Conservation (phyloP, 2,888 invertebrate genomes). For the Drosophila nr. medialis region DNA sequence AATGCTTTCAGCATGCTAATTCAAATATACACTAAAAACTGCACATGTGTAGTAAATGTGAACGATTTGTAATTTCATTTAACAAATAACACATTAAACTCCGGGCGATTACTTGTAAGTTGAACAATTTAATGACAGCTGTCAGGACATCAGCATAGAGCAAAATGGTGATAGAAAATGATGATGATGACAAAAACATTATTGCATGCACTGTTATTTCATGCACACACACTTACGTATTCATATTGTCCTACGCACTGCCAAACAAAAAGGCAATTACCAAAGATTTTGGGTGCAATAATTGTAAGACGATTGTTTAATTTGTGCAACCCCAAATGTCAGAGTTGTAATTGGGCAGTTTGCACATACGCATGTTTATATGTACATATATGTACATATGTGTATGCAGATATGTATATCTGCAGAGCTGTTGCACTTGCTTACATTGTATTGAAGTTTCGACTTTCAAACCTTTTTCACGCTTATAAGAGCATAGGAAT, state of each 20-base stretch:
- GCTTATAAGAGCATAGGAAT: background rate
- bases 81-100: conserved; percentile 1
- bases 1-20: background rate
- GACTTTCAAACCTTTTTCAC: background rate
- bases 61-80: background rate
- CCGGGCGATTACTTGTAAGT: background rate
- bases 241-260: background rate
- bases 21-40: background rate
- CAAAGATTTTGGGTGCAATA: background rate
- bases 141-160: background rate
- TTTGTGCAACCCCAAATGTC: conserved; percentile 1
- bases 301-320: background rate
- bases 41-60: background rate
- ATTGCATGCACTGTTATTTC: background rate
- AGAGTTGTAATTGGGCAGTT: background rate
- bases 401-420: no score
- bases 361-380: background rate
- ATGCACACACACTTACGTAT: background rate
- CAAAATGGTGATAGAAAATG: conserved; percentile 1
- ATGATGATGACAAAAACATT: conserved; percentile 4
- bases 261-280: conserved; percentile 12
- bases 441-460: background rate
- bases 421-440: background rate
- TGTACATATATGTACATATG: background rate
- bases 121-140: background rate